Evolutionary conservation across 1,140 invertebrate species (phyloP).

Genomic region (Zaprionus ornatus): DNA sequence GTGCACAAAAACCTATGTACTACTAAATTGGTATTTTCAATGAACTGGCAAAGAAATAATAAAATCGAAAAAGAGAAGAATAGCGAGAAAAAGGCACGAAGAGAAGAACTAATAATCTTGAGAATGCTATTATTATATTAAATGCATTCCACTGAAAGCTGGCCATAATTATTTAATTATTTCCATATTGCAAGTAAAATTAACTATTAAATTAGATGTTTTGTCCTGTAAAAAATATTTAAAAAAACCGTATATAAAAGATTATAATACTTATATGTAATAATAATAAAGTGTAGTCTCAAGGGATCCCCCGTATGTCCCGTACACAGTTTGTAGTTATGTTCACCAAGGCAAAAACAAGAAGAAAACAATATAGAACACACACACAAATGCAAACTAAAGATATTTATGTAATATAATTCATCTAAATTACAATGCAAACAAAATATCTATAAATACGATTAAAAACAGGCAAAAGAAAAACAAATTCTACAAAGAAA

Average conservation of each 20-base stretch:
- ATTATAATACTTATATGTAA: constrained; percentile 59
- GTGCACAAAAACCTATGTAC: constrained; percentile 56
- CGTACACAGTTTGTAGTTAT: constrained; percentile 76
- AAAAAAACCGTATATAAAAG: constrained; percentile 35
- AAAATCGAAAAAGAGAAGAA: neutral
- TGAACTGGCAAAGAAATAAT: constrained; percentile 25
- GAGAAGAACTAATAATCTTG: constrained; percentile 35
- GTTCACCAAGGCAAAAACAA: constrained; percentile 56
- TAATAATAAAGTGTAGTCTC: constrained; percentile 62
- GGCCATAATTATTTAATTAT: constrained; percentile 68
- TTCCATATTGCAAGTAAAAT: constrained; percentile 72
- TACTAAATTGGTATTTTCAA: constrained; percentile 62
- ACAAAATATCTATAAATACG: constrained; percentile 6
- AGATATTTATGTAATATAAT: constrained; percentile 82
- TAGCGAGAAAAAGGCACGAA: constrained; percentile 4
- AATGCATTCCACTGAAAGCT: constrained; percentile 36
- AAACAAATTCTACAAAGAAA: constrained; percentile 56
- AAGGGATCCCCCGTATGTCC: constrained; percentile 51
- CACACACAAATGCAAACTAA: constrained; percentile 39
- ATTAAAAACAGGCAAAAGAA: constrained; percentile 34
- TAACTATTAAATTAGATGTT: constrained; percentile 78
- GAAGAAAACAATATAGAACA: constrained; percentile 27
- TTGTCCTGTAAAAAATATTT: constrained; percentile 79
- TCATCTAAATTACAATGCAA: constrained; percentile 67
- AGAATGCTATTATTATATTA: constrained; percentile 20